A percentile compares a stretch with the other conserved stretches of the same genome.
phyloP scores from a whole-genome alignment of 2,797 vertebrate genomes.

The Pseudocheirus occidentalis region DNA sequence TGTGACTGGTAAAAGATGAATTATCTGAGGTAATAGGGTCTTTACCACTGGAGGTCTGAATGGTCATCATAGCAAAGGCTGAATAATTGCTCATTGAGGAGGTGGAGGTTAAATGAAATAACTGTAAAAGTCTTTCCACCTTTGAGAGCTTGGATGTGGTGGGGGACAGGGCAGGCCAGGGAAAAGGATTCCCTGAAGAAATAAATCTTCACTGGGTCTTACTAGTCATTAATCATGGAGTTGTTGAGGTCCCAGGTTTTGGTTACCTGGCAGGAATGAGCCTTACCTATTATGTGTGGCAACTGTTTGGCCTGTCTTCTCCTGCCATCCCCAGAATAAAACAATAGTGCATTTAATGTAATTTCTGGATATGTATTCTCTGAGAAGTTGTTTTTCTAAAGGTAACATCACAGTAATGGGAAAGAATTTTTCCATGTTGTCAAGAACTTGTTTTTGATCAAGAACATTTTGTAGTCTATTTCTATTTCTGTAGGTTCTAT shows the following conservation, averaged over 20 bases:
- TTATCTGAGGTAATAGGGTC: not conserved
- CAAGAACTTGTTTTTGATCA: not conserved
- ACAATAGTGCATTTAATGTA: conserved; percentile 42
- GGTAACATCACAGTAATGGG: conserved; percentile 27
- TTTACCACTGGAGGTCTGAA: not conserved
- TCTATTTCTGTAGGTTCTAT: not conserved
- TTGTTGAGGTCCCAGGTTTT: conserved; percentile 21
- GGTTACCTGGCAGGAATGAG: not conserved
- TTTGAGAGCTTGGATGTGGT: not conserved
- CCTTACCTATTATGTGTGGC: conserved; percentile 5
- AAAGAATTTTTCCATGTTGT: conserved; percentile 20
- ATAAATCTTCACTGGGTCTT: not conserved
- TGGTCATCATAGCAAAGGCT: too few species aligned
- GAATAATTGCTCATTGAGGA: too few species aligned
- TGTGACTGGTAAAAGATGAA: not conserved
- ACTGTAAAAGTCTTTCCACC: not conserved
- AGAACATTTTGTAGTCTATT: not conserved
- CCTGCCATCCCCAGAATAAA: conserved; percentile 45
- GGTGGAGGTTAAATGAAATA: not conserved
- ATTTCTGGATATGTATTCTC: conserved; percentile 41
- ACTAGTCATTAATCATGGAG: not conserved
- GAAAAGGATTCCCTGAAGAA: not conserved
- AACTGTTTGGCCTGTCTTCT: conserved; percentile 28
- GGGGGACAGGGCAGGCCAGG: not conserved
- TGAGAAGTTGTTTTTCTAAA: conserved; percentile 46